Percentiles rank a stretch among this genome's conserved stretches.
Evolutionary conservation across 2,797 vertebrate species (phyloP).

Genomic region (Psittacula echo): DNA sequence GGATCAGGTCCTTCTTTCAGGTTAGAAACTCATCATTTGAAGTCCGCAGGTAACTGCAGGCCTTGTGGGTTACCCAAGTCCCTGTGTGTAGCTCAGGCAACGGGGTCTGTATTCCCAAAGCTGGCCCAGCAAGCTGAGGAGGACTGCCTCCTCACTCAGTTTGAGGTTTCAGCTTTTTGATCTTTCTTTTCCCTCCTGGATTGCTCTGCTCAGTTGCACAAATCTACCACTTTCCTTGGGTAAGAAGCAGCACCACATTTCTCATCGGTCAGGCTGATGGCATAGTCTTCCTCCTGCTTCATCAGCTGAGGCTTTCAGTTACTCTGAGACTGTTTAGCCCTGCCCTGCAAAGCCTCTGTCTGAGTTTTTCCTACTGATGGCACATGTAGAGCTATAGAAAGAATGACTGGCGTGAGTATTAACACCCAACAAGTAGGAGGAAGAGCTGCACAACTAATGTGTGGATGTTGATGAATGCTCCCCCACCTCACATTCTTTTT

Average conservation of each 20-base stretch:
- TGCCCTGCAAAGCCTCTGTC: not conserved
- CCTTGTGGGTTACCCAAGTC: rapidly evolving
- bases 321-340: not conserved
- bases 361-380: not conserved
- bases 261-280: rapidly evolving
- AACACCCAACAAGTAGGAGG: not conserved
- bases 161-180: not conserved
- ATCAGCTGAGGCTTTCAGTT: not conserved
- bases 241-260: not conserved
- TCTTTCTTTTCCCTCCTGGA: not conserved
- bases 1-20: not conserved
- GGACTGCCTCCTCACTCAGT: not conserved
- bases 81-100: not conserved
- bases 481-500: not conserved
- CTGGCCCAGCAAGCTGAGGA: not conserved
- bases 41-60: not conserved
- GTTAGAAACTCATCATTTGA: not conserved
- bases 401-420: not conserved
- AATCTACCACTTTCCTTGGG: not conserved
- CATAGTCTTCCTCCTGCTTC: not conserved
- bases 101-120: not conserved
- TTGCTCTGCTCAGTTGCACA: not conserved
- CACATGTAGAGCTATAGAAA: not conserved
- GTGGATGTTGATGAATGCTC: not conserved
- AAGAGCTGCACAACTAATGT: not conserved